These are phyloP conservation scores for Lagria hirta DNA, from an alignment of 2,888 invertebrate species.

Conservation along the genomic window DNA sequence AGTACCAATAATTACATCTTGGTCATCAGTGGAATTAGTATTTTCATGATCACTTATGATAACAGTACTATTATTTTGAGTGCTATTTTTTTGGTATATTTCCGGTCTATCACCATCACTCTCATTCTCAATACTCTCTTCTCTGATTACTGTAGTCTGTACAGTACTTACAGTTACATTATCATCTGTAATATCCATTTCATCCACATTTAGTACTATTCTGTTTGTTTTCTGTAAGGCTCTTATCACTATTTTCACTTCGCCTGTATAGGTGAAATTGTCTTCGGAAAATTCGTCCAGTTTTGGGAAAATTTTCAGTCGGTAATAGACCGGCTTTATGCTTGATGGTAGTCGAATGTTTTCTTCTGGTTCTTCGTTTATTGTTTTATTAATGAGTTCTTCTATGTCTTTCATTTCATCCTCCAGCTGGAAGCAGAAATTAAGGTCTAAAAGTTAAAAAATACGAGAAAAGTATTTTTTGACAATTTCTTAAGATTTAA, in stretches of 20 bases:
- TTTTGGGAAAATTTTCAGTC: slow-evolving; percentile 46
- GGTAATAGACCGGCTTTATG: slow-evolving; percentile 45
- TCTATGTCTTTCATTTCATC: slow-evolving; percentile 46
- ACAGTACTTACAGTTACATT: slow-evolving; percentile 39
- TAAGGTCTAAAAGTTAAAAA: too few species aligned
- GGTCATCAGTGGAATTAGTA: slow-evolving; percentile 10
- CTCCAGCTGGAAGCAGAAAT: slow-evolving; percentile 36
- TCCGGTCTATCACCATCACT: slow-evolving; percentile 17
- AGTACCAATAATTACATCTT: slow-evolving; percentile 12
- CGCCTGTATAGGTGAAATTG: slow-evolving; percentile 49
- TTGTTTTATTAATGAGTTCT: slow-evolving; percentile 45
- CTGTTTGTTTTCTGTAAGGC: slow-evolving; percentile 43
- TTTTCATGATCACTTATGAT: slow-evolving; percentile 12
- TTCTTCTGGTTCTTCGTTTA: slow-evolving; percentile 41
- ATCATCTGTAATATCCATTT: slow-evolving; percentile 40
- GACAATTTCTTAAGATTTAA: too few species aligned
- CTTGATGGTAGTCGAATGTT: slow-evolving; percentile 42
- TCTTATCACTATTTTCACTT: slow-evolving; percentile 45
- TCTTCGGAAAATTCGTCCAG: slow-evolving; percentile 42
- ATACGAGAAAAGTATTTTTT: too few species aligned
- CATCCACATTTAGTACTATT: slow-evolving; percentile 47
- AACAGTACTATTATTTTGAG: slow-evolving; percentile 11
- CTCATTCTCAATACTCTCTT: slow-evolving; percentile 16
- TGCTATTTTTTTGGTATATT: slow-evolving; percentile 15
- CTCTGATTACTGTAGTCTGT: slow-evolving; percentile 21